Evolutionary conservation across 2,797 vertebrate genomes (phyloP).

Genomic region (Otolemur crassicaudatus): DNA sequence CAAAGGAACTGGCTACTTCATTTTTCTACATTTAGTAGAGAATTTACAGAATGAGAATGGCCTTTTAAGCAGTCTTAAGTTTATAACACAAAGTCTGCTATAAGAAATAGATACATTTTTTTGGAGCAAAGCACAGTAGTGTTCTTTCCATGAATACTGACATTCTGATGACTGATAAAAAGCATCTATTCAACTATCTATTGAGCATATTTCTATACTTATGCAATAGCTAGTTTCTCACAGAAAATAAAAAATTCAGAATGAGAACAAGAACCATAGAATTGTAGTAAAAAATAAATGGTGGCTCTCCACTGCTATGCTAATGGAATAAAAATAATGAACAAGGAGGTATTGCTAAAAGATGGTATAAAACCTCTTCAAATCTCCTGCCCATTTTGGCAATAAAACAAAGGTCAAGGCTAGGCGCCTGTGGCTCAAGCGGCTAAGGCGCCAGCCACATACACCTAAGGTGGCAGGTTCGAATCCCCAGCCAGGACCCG

Average conservation of each 20-base stretch:
- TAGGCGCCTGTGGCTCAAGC: too few species aligned
- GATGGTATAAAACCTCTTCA: not conserved
- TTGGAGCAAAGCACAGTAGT: not conserved
- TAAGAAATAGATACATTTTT: not conserved
- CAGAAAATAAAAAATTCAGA: not conserved
- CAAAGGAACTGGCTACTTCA: not conserved
- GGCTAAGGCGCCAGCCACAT: too few species aligned
- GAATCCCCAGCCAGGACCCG: too few species aligned
- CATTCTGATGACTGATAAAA: not conserved
- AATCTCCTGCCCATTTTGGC: not conserved
- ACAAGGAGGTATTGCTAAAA: not conserved
- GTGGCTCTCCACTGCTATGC: not conserved
- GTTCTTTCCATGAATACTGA: not conserved
- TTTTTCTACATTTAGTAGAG: not conserved
- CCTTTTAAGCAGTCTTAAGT: not conserved
- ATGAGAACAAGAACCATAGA: not conserved
- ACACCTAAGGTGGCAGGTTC: too few species aligned
- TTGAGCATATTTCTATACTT: not conserved
- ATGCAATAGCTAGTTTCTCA: not conserved
- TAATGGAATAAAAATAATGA: slow-evolving; percentile 2
- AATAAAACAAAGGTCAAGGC: not conserved
- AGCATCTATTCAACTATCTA: not conserved
- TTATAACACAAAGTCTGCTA: not conserved
- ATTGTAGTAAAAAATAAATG: not conserved
- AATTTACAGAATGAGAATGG: not conserved